phyloP scores from a whole-genome alignment of 2,888 invertebrate species.

The Andrena dorsata region DNA sequence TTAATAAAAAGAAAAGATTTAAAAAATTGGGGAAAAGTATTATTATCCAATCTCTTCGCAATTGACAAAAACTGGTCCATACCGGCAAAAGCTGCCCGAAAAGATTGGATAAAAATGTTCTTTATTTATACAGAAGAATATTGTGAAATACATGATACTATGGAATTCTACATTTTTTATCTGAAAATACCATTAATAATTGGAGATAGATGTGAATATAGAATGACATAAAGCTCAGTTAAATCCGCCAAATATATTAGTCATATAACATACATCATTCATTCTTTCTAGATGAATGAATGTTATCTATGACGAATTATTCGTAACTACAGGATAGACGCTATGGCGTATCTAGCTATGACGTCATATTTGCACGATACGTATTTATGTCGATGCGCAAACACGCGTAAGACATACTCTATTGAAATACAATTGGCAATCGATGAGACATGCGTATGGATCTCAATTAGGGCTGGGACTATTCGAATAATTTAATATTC shows the following conservation, averaged over 20 bases:
- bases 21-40: too few relatives aligned
- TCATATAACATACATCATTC: constrained; percentile 8
- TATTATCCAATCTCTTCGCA: too few relatives aligned
- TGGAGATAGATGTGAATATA: background rate
- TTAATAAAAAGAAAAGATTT: too few relatives aligned
- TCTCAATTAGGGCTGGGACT: too few relatives aligned
- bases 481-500: too few relatives aligned
- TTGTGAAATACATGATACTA: too few relatives aligned
- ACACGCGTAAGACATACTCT: background rate
- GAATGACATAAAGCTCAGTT: background rate
- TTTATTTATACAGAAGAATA: too few relatives aligned
- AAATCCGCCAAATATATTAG: background rate
- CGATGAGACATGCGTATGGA: background rate
- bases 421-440: background rate
- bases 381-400: background rate
- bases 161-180: too few relatives aligned
- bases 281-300: constrained; percentile 7
- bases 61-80: too few relatives aligned
- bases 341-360: background rate
- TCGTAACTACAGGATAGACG: background rate
- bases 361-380: constrained; percentile 3
- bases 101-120: too few relatives aligned
- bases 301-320: background rate
- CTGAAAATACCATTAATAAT: too few relatives aligned
- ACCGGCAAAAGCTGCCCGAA: too few relatives aligned